phyloP scores from a whole-genome alignment of 2,888 invertebrate species.

The Neria commutata region DNA sequence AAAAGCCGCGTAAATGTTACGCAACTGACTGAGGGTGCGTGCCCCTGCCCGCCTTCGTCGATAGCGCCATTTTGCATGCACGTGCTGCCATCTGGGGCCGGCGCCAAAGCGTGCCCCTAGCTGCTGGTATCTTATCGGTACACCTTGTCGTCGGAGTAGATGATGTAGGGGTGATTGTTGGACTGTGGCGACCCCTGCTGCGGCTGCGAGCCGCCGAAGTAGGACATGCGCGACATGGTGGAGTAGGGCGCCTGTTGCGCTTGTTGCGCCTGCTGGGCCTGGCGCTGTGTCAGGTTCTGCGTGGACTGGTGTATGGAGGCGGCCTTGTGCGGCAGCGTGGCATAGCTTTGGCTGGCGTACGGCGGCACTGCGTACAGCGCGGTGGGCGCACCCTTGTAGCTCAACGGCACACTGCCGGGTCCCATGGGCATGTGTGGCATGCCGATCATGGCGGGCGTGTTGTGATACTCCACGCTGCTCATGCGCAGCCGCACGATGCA shows the following conservation, averaged over 20 bases:
- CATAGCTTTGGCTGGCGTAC: conserved; percentile 67
- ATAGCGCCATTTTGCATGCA: conserved; percentile 15
- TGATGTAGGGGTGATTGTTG: conserved; percentile 58
- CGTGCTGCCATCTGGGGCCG: not conserved
- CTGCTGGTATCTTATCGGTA: conserved; percentile 53
- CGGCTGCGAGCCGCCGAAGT: conserved; percentile 62
- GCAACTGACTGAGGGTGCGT: conserved; percentile 51
- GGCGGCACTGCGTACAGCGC: conserved; percentile 69
- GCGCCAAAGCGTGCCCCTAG: not conserved
- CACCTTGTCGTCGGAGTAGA: conserved; percentile 62
- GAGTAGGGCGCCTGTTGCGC: conserved; percentile 64
- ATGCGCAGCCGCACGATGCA: conserved; percentile 82
- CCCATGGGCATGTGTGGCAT: conserved; percentile 64
- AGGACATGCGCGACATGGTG: conserved; percentile 68
- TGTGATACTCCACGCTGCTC: conserved; percentile 72
- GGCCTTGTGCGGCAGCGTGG: conserved; percentile 73
- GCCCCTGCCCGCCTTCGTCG: conserved; percentile 10
- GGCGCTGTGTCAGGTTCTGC: conserved; percentile 55
- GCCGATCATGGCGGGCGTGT: conserved; percentile 71
- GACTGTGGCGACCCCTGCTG: conserved; percentile 57
- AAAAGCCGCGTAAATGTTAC: conserved; percentile 55
- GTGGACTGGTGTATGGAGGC: conserved; percentile 57
- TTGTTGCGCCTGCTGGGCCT: conserved; percentile 49
- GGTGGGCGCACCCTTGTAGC: conserved; percentile 62
- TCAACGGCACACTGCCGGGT: conserved; percentile 66